Evolutionary conservation across 2,797 vertebrate genomes (phyloP).

Genomic region (Yasuhikotakia modesta): DNA sequence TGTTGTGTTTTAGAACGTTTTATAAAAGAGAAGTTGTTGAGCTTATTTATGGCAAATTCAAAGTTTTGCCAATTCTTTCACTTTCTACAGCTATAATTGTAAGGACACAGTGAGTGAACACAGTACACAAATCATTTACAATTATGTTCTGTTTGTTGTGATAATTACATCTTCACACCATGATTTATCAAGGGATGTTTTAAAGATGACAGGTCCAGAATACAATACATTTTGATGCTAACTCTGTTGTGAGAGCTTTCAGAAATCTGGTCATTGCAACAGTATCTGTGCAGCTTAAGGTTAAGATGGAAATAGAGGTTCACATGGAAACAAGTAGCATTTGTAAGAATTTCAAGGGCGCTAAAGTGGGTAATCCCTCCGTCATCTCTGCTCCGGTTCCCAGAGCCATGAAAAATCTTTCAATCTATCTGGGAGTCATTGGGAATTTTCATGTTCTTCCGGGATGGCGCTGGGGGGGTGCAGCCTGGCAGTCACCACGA

Average conservation of each 20-base stretch:
- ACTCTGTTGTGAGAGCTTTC: neutral
- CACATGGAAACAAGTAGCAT: slow-evolving; percentile 2
- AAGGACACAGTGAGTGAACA: neutral
- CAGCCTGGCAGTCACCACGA: slow-evolving; percentile 27
- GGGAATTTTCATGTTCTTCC: slow-evolving; percentile 24
- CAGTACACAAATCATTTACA: neutral
- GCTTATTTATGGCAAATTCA: neutral
- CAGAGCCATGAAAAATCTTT: slow-evolving; percentile 33
- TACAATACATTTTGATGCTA: neutral
- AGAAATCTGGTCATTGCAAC: neutral
- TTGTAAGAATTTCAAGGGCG: slow-evolving; percentile 31
- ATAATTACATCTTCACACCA: too few species aligned
- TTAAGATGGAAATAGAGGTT: slow-evolving; percentile 27
- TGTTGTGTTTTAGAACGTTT: neutral
- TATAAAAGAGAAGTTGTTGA: neutral
- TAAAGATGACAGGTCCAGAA: neutral
- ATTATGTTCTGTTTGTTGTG: too few species aligned
- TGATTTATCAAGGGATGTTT: neutral
- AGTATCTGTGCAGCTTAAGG: slow-evolving; percentile 19
- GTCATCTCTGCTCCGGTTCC: neutral
- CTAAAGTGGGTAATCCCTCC: slow-evolving; percentile 29
- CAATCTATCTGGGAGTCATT: slow-evolving; percentile 26
- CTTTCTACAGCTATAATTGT: neutral
- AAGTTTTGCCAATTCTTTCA: neutral
- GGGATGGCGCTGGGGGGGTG: neutral